Percentiles rank a stretch among this genome's conserved stretches.
Evolutionary conservation across 2,113 vertebrate genomes (phyloP).

Genomic region (Bubo scandiacus): DNA sequence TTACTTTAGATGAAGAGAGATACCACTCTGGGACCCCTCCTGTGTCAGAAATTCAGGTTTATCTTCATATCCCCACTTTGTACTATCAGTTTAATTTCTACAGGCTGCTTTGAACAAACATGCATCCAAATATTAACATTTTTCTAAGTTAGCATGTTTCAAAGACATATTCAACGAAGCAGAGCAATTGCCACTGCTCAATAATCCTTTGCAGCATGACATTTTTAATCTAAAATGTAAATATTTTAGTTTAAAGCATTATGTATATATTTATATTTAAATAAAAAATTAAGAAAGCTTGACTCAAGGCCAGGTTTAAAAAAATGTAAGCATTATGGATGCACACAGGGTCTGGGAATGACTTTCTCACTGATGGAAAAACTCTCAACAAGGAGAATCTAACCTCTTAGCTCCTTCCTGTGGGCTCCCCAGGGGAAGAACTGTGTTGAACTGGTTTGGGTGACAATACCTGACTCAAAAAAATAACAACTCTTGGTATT

Average conservation of each 20-base stretch:
- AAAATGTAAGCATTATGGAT: neutral
- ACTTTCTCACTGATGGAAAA: neutral
- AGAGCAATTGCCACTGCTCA: neutral
- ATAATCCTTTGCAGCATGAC: neutral
- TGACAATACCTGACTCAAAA: neutral
- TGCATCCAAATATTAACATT: neutral
- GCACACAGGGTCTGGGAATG: neutral
- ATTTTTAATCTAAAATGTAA: neutral
- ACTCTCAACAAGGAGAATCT: neutral
- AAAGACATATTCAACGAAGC: neutral
- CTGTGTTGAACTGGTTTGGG: neutral
- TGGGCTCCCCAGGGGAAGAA: neutral
- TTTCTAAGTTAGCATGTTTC: neutral
- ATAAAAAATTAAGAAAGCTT: neutral
- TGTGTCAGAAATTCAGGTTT: neutral
- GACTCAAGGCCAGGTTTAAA: neutral
- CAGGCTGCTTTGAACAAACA: neutral
- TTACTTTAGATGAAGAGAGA: neutral
- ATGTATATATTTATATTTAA: neutral
- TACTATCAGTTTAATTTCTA: neutral
- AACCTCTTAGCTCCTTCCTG: neutral
- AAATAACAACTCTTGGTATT: neutral
- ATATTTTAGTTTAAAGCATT: neutral
- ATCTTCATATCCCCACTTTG: neutral
- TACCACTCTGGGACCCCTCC: neutral